phyloP scores from a whole-genome alignment of 2,888 invertebrate genomes.

The Stenurella melanura region DNA sequence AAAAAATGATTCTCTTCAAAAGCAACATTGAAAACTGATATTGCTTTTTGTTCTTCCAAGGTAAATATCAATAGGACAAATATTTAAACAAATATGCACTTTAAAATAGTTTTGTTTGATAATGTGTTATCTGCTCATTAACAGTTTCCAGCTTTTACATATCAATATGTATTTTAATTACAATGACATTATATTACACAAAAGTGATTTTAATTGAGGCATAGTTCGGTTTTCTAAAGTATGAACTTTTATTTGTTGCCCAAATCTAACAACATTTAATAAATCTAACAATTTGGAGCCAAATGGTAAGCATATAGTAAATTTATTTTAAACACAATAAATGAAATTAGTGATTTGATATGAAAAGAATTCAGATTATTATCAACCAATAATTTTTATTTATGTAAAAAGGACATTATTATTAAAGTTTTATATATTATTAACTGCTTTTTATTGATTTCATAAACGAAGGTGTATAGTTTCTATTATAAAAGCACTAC shows the following conservation, averaged over 20 bases:
- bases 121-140: background rate
- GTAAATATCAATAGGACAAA: slow-evolving; percentile 7
- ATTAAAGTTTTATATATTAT: too few relatives aligned
- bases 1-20: slow-evolving; percentile 2
- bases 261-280: background rate
- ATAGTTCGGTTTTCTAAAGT: background rate
- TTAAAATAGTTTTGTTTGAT: background rate
- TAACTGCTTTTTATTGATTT: too few relatives aligned
- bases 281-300: background rate
- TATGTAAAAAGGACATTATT: too few relatives aligned
- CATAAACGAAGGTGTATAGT: too few relatives aligned
- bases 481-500: too few relatives aligned
- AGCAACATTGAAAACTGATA: slow-evolving; percentile 5
- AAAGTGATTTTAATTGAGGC: background rate
- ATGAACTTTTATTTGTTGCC: background rate
- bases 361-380: too few relatives aligned
- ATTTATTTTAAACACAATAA: background rate
- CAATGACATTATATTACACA: background rate
- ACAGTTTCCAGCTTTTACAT: background rate
- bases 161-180: background rate
- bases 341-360: too few relatives aligned
- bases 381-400: too few relatives aligned
- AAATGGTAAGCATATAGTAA: background rate
- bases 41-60: slow-evolving; percentile 24
- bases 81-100: slow-evolving; percentile 7